Conservation (phyloP, 2,888 invertebrate genomes). For the Smittia sp. region DNA sequence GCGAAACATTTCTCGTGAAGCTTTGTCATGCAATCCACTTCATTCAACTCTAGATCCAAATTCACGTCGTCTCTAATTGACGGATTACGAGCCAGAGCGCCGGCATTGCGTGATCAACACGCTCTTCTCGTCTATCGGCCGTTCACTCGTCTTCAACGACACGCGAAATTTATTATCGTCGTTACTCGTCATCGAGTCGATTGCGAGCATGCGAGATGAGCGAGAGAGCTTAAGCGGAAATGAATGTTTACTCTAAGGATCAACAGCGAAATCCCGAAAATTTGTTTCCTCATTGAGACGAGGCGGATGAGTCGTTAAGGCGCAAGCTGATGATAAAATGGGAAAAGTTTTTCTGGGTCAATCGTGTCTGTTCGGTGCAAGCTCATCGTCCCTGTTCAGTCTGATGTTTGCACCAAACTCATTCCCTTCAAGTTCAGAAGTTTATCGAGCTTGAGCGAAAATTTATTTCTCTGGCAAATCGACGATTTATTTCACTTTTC, state of each 20-base stretch:
- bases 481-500: not conserved
- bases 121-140: not conserved
- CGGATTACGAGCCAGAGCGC: not conserved
- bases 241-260: constrained; percentile 1
- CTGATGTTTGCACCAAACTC: not conserved
- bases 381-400: not conserved
- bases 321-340: not conserved
- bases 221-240: not conserved
- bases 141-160: not conserved
- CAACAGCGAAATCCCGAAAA: not conserved
- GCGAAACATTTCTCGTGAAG: no score
- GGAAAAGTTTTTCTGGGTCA: not conserved
- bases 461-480: not conserved
- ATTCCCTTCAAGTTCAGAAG: not conserved
- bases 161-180: constrained; percentile 10
- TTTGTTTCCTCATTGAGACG: not conserved
- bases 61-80: not conserved
- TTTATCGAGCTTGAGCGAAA: not conserved
- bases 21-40: no score
- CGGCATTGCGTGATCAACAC: not conserved
- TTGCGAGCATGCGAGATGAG: not conserved
- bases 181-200: not conserved
- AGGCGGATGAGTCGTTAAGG: not conserved
- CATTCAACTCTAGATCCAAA: no score
- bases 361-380: not conserved